Base-by-base conservation (phyloP, 2,797 vertebrate species). In the Poeciliopsis infans region DNA sequence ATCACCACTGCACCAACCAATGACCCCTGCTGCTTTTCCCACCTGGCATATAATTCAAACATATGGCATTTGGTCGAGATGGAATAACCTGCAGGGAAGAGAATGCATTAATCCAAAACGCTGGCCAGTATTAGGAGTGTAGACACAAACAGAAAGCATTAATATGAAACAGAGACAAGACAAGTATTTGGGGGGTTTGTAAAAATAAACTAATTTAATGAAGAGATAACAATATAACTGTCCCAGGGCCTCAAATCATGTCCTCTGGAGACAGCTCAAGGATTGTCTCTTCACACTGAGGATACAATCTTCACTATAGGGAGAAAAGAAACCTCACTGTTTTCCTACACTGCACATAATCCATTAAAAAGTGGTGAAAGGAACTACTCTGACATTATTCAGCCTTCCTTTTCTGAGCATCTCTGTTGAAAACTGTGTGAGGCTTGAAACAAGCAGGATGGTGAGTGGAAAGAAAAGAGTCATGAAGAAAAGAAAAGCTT, bases 291-390 rank as follows among this genome's bases (percentile, higher is more conserved):
- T 39, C 78, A 61, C n/a, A 71, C 8, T 51, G 5, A n/a, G 53
- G 47, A 75, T 31, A 47, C 80, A 75, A 79, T 70, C 82, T 72
- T 75, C 69, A 81, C 69, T n/a, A 16, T 4, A 25, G 25, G 20
- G 69, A 33, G 74, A 72, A 64, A 39, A 76, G 70, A 39, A 25
- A 7, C 16, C 8, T 41, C 36, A 23, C 36, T 16, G 36, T 36
- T 68, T 23, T 45, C 25, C 41, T n/a, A 45, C 39, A 15, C 11
- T n/a, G n/a, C 12, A 43, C 25, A 86, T 85, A 74, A 79, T 89
- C 88, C 84, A 85, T 88, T 84, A 79, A 86, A 66, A 23, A 43
- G 23, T 75, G 79, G 85, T 87, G 84, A 86, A 69, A 57, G 77
- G 31, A 69, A 23, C 39, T 79, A 84, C 25, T 25, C 77, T 82